Conservation (phyloP, 2,113 vertebrate species). For the Okapia johnstoni region DNA sequence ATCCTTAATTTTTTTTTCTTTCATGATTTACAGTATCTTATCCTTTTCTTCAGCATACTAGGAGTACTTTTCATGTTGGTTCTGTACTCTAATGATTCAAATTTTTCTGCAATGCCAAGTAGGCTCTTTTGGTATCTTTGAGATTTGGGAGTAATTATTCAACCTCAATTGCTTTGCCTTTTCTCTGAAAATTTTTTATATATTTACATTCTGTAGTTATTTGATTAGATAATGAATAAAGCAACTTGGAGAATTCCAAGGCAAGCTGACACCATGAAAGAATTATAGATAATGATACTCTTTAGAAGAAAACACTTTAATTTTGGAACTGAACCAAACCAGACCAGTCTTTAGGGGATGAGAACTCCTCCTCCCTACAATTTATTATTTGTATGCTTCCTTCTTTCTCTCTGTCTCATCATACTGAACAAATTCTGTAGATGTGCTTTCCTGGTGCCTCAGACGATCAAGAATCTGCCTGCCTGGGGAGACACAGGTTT, state of each 20-base stretch:
- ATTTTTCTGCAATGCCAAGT: background rate
- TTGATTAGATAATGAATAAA: background rate
- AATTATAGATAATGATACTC: background rate
- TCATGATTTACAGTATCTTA: background rate
- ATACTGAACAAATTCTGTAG: background rate
- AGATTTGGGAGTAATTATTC: background rate
- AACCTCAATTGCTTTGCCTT: background rate
- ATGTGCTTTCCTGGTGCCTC: background rate
- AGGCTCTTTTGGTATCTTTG: background rate
- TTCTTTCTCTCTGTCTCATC: background rate
- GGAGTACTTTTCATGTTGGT: background rate
- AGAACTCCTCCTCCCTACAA: background rate
- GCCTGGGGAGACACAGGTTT: background rate
- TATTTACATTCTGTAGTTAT: background rate
- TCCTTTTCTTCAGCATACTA: background rate
- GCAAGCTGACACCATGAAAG: background rate
- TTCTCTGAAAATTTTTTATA: background rate
- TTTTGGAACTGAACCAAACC: background rate
- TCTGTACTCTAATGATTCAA: background rate
- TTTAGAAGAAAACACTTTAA: background rate
- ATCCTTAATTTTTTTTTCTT: background rate
- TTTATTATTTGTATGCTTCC: background rate
- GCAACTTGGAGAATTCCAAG: background rate
- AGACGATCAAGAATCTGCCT: background rate
- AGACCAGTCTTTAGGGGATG: background rate